Base-by-base conservation (phyloP, 2,888 invertebrate species). In the Rhaphigaster nebulosa region DNA sequence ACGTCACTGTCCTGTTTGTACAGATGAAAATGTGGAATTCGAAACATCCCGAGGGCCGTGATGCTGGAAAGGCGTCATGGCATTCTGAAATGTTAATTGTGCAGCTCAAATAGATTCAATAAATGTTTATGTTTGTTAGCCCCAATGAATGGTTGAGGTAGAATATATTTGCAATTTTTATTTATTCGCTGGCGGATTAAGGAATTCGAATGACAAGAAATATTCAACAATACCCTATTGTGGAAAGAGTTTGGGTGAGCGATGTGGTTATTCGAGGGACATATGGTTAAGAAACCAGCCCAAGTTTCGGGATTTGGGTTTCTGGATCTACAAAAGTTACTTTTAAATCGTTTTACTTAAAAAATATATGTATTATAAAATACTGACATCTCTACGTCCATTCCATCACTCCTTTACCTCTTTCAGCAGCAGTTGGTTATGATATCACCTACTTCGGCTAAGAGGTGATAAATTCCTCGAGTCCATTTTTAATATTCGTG, bases 31-130 rank as follows among this genome's bases (percentile, higher is more conserved):
- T 15, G 84, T 13, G 84, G 84, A 84, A 84, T 84, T 84, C 84
- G 84, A 84, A 84, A 84, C 41, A 84, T n/a, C 3, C 84, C 84
- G 84, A 84, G 45, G n/a, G 50, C 70, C 84, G 41, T 26, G 45
- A 15, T 0, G 84, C 23, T 84, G 84, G 84, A 84, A 84, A 45
- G 45, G 84, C 84, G 84, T 84, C 84, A 84, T 13, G 15, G n/a
- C 26, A n/a, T 84, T 45, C 41, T n/a, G 4, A 84, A 84, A 84
- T 45, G 84, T 84, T 84, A 50, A 84, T 45, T 50, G 26, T 84
- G 84, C 84, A 84, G 18, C 84, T 84, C 84, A 84, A 84, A 84
- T 84, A 84, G 84, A 84, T 84, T 84, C 45, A 50, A 84, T 84
- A 84, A 84, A 84, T 45, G 45, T 45, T 84, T 84, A 50, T 50